These are phyloP conservation scores for Epizoanthus stellaris DNA, from an alignment of 92 coral and sea anemone species.

Conservation along the genomic window DNA sequence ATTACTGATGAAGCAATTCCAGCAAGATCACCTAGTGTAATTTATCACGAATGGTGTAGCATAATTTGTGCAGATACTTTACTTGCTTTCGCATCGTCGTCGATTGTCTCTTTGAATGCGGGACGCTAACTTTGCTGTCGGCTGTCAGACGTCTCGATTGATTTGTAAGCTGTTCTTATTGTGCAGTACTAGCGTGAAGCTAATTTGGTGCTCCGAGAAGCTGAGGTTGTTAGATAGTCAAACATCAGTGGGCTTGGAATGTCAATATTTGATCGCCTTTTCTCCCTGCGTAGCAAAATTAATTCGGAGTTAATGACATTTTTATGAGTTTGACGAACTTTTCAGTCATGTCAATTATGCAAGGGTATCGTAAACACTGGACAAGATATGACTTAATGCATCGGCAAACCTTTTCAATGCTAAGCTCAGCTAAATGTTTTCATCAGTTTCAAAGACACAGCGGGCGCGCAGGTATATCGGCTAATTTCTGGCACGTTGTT, in stretches of 20 bases:
- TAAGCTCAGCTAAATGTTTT: neutral
- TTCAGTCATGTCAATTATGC: slow-evolving; percentile 41
- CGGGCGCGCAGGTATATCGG: neutral
- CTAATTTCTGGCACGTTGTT: neutral
- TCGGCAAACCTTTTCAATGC: slow-evolving; percentile 4
- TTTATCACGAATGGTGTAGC: too few relatives aligned
- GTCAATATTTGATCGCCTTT: slow-evolving; percentile 35
- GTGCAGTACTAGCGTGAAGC: neutral
- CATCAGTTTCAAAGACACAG: neutral
- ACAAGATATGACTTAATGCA: neutral
- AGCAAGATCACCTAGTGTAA: too few relatives aligned
- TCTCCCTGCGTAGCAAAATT: slow-evolving; percentile 15
- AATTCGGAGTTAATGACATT: slow-evolving; percentile 39
- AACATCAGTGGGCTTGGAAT: slow-evolving; percentile 24
- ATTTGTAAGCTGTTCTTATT: slow-evolving; percentile 1
- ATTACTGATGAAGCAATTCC: too few relatives aligned
- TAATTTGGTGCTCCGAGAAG: slow-evolving; percentile 3
- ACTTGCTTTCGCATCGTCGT: neutral
- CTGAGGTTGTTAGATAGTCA: neutral
- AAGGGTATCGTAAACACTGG: slow-evolving; percentile 21
- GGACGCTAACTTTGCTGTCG: neutral
- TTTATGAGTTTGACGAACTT: slow-evolving; percentile 25
- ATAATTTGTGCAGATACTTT: neutral
- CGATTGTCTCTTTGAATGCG: neutral
- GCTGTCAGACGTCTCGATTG: slow-evolving; percentile 26